Base-by-base conservation (phyloP, 2,888 invertebrate genomes). In the Drosophila mulleri region DNA sequence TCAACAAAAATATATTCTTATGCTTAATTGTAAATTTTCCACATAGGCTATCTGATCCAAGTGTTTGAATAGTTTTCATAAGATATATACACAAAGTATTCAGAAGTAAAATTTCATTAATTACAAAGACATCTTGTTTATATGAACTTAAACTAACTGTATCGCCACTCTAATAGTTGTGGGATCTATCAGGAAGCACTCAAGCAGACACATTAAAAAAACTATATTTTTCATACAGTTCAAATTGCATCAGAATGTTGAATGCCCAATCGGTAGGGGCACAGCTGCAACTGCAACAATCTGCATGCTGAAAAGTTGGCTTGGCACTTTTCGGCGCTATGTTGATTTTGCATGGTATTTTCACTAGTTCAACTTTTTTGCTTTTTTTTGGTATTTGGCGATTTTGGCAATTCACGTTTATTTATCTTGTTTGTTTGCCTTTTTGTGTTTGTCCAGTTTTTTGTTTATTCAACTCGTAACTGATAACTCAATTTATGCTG, bases 401-500 rank as follows among this genome's bases (percentile, higher is more conserved):
- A 26, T 57, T 48, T 47, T 50, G 58, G 54, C 58, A 58, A 26
- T 68, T 47, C 42, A 50, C 32, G 26, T 57, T 57, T 57, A n/a
- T 60, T 50, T 18, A 47, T 23, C 39, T 16, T 32, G n/a, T 65
- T 47, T 26, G 26, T 47, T 16, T 26, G n/a, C 2, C 4, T 26
- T 12, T 48, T 9, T 48, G 29, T 50, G 48, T 50, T 47, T 50
- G 26, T 57, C 20, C 32, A 26, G 66, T 63, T 37, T 50, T 61
- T 74, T 71, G 72, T 67, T 79, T 75, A 65, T 60, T 67, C 60
- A 69, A 56, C 74, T 72, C 48, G 64, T 59, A 72, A 76, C 75
- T 76, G 66, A 75, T 80, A 78, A 82, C 82, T 76, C 70, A 80
- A 79, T 79, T 79, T 79, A 78, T 79, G 73, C 50, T 56, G 39